These are phyloP conservation scores for Isurus oxyrinchus DNA, from an alignment of 2,113 vertebrate genomes.

Conservation along the genomic window DNA sequence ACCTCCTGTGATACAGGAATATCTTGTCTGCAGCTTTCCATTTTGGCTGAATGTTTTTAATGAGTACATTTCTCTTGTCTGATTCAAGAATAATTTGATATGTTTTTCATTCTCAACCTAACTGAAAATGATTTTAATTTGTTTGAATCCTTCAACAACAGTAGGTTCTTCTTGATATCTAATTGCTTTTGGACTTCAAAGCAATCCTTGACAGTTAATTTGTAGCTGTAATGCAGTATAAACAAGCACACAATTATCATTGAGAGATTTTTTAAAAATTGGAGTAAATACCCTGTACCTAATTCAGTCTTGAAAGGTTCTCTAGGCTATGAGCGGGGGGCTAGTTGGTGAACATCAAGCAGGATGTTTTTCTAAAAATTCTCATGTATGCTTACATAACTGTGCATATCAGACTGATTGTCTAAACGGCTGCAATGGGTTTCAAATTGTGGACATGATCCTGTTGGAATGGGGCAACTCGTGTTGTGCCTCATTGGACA, in stretches of 20 bases:
- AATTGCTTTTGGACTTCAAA: background rate
- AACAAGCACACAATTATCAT: background rate
- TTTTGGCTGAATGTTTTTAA: background rate
- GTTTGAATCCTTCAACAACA: background rate
- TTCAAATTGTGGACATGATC: background rate
- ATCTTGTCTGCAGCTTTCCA: too few relatives aligned
- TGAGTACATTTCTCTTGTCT: constrained; percentile 15
- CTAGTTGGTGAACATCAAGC: background rate
- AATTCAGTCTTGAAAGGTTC: background rate
- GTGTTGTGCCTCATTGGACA: background rate
- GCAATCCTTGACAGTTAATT: background rate
- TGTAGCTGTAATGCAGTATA: background rate
- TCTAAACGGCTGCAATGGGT: background rate
- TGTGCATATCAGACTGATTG: background rate
- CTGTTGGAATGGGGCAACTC: too few relatives aligned
- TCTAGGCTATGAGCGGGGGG: background rate
- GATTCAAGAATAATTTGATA: background rate
- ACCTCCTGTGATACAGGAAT: background rate
- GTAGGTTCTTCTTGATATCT: background rate
- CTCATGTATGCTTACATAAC: background rate
- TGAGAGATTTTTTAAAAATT: background rate
- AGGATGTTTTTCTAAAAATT: background rate
- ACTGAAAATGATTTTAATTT: background rate
- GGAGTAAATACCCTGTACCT: background rate
- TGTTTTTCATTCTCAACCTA: background rate